Evolutionary conservation across 2,113 vertebrate genomes (phyloP), one percentile per base, ranked within the genome.

Genomic region (Fukomys damarensis): DNA sequence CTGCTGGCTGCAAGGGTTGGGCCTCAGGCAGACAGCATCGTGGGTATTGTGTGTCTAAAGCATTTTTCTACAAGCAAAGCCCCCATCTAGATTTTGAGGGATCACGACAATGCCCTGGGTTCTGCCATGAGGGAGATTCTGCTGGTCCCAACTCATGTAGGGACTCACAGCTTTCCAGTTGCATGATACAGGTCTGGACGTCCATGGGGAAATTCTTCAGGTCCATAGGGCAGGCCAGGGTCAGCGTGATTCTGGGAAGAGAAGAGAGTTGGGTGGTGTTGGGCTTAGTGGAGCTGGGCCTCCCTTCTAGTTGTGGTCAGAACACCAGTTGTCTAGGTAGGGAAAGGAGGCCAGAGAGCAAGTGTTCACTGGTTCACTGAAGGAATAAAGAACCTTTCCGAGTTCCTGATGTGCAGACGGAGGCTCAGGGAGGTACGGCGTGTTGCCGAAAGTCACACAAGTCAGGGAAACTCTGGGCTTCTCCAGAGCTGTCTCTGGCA

Each of bases 171-270:
- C 99, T 99, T 98, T 99, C 99, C 89, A 99, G 98, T 98, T 99
- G 99, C 99, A 99, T 99, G 97, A 99, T 99, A 96, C 99, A 99
- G 0, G 99, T 99, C 99, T 99, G 99, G 32, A 99, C 99, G 0
- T 99, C 99, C 99, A 99, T 99, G 10, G 99, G 99, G 98, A 99
- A 99, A 97, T 99, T 99, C 99, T 99, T 99, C 98, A 99, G 98
- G 98, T 99, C 99, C 99, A 99, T 99, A 84, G 99, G 99, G 97
- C 99, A 99, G 97, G 99, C 99, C 98, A 99, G 98, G 5, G 99
- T 98, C 98, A 99, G 98, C 0, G 99, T 99, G 98, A 99, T 99
- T 98, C 99, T 99, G 98, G 76, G 96, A 92, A 97, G 85, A 98
- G 89, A 98, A 84, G 63, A 43, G 68, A 83, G 8, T 43, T 16